phyloP scores from a whole-genome alignment of 2,888 invertebrate species.

The Drosophila hawaiiensis region DNA sequence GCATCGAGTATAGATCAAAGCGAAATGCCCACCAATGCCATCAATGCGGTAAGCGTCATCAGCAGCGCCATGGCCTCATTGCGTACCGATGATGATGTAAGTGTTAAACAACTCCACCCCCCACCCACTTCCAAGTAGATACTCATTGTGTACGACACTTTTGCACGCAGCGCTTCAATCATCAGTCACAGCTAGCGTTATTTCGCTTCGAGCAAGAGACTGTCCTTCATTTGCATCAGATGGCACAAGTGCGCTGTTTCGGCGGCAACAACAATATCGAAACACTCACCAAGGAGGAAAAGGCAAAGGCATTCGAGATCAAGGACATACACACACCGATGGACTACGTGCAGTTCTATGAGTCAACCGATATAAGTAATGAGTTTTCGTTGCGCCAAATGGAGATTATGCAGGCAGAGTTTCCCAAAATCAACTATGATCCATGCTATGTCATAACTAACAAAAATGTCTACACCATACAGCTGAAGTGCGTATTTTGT shows the following conservation, averaged over 20 bases:
- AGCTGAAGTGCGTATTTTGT: conserved; percentile 76
- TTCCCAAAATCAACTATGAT: conserved; percentile 85
- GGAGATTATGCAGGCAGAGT: conserved; percentile 84
- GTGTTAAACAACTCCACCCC: conserved; percentile 14
- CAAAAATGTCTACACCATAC: conserved; percentile 84
- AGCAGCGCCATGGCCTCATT: conserved; percentile 85
- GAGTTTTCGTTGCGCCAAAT: conserved; percentile 82
- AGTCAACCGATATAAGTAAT: conserved; percentile 71
- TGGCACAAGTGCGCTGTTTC: conserved; percentile 75
- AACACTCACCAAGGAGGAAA: conserved; percentile 79
- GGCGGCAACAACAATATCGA: conserved; percentile 58
- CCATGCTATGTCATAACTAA: conserved; percentile 85
- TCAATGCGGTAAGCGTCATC: conserved; percentile 84
- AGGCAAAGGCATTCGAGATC: conserved; percentile 80
- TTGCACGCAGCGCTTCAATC: conserved; percentile 81
- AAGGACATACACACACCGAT: conserved; percentile 83
- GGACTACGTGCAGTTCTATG: conserved; percentile 84
- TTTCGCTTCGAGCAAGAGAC: conserved; percentile 85
- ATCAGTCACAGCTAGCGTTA: conserved; percentile 78
- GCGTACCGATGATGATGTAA: conserved; percentile 84
- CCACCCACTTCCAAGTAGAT: background rate
- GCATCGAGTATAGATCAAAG: conserved; percentile 67
- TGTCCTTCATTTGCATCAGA: conserved; percentile 84
- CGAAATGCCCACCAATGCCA: conserved; percentile 72
- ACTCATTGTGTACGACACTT: background rate